Conservation (phyloP, 2,797 vertebrate genomes). For the Taenioides sp. region DNA sequence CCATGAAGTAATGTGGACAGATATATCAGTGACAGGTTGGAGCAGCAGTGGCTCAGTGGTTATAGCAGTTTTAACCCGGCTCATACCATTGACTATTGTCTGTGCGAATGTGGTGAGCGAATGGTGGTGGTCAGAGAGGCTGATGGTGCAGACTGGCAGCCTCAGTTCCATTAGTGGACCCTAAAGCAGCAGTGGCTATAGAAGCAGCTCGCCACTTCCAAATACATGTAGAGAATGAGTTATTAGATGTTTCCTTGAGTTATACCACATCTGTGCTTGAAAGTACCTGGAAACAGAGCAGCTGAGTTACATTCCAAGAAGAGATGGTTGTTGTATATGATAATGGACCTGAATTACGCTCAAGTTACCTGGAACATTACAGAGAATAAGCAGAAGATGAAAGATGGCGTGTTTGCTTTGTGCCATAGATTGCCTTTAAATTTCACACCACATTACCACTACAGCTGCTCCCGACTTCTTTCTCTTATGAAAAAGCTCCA, state of each 20-base stretch:
- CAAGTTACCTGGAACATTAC: neutral
- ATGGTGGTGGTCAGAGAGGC: neutral
- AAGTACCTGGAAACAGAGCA: neutral
- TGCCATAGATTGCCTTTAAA: neutral
- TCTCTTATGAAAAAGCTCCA: constrained; percentile 23
- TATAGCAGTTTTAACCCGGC: neutral
- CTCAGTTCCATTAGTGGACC: too few species aligned
- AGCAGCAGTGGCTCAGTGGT: neutral
- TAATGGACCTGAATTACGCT: neutral
- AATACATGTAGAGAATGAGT: too few species aligned
- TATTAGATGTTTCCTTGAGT: neutral
- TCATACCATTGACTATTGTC: neutral
- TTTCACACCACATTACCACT: constrained; percentile 6
- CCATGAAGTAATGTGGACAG: too few species aligned
- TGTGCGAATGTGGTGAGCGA: neutral
- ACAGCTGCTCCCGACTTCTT: constrained; percentile 23
- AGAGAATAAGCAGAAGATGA: neutral
- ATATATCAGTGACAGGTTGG: neutral
- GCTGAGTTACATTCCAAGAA: too few species aligned
- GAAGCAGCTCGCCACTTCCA: too few species aligned
- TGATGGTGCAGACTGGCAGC: too few species aligned
- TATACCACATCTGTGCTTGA: neutral
- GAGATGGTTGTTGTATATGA: neutral
- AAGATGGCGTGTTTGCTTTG: neutral
- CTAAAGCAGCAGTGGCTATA: too few species aligned